Evolutionary conservation across 1,140 invertebrate genomes (phyloP), one percentile per base, ranked within the genome.

Genomic region (Drosophila repletoides): DNA sequence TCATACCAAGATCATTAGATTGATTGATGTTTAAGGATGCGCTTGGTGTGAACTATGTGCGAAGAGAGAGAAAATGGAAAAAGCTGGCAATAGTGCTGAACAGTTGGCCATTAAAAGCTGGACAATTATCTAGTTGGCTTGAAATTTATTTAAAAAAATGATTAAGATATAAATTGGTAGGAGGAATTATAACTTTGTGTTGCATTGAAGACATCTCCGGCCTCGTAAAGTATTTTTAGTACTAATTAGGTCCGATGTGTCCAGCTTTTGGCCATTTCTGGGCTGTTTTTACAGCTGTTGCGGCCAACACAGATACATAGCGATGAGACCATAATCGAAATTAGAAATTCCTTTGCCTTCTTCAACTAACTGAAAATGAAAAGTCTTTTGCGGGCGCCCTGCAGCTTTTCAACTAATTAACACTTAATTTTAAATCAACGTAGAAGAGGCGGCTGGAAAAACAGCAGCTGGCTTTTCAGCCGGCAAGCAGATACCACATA

Each of bases 401-500:
- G 79, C 71, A 86, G 80, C 61, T 84, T 84, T 86, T 75, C 74
- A 86, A 72, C 79, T 84, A 84, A 84, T 84, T 84, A 84, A 86
- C 80, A 84, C 79, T 86, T 86, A 84, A 84, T 84, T 84, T 83
- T 71, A 79, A 68, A 86, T 84, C 71, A 80, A 70, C 61, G 22
- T 5, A 10, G 34, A 17, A 10, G 26, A 6, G 21, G 31, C 19
- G 38, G 22, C 52, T 69, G 53, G 41, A 60, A 68, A 73, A 73
- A 51, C 67, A 53, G 77, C 77, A 84, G 79, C 71, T 81, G 76
- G 36, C 26, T 49, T 61, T 75, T 72, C 49, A 45, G 5, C 12
- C n/a, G n/a, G n/a, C 66, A 66, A 68, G 28, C 63, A 22, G 36
- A 41, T 34, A 33, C 38, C 14, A 45, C 12, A 5, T 9, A 31